phyloP scores from a whole-genome alignment of 2,113 vertebrate species.

The Corythaixoides concolor region DNA sequence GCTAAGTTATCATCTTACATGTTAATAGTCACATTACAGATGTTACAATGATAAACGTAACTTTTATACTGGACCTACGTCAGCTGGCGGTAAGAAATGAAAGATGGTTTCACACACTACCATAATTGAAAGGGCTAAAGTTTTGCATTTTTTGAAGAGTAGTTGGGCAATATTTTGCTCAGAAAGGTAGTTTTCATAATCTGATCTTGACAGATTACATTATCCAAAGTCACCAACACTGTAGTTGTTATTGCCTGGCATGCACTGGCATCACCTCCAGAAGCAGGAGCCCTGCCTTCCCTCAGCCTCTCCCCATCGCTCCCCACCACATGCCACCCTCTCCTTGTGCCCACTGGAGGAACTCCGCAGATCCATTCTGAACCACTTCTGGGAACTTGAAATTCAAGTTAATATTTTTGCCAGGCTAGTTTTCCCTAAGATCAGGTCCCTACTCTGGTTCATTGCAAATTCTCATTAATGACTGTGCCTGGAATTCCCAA shows the following conservation, averaged over 20 bases:
- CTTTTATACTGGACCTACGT: neutral
- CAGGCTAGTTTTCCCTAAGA: neutral
- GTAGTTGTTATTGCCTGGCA: neutral
- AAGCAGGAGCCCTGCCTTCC: neutral
- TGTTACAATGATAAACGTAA: neutral
- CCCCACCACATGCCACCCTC: accelerated
- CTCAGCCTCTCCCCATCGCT: neutral
- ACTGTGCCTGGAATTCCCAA: neutral
- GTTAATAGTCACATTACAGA: neutral
- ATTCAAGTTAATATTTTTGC: neutral
- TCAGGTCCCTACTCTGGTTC: neutral
- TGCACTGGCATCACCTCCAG: neutral
- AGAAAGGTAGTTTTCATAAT: neutral
- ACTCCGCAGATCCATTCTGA: neutral
- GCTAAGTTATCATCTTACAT: neutral
- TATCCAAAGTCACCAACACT: neutral
- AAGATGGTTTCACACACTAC: neutral
- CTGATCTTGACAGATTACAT: neutral
- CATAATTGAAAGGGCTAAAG: neutral
- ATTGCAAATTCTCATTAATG: neutral
- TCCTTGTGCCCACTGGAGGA: neutral
- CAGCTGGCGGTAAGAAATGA: neutral
- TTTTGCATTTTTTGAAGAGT: neutral
- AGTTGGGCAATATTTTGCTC: neutral
- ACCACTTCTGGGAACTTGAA: neutral